phyloP scores from a whole-genome alignment of 2,113 vertebrate species.

The Burhinus bistriatus region DNA sequence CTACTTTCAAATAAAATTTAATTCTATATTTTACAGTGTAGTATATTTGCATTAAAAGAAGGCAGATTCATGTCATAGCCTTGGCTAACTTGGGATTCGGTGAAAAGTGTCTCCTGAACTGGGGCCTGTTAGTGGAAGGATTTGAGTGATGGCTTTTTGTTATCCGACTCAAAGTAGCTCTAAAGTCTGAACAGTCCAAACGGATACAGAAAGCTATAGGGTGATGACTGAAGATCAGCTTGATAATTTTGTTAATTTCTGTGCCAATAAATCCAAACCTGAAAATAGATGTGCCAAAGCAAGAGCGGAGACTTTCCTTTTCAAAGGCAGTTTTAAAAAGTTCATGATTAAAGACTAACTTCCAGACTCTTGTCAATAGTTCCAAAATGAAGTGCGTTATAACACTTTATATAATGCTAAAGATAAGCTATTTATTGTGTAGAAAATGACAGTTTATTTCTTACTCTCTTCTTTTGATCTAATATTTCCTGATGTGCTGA shows the following conservation, averaged over 20 bases:
- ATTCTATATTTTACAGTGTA: background rate
- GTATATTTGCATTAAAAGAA: background rate
- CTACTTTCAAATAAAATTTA: background rate
- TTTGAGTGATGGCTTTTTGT: background rate
- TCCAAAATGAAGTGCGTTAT: slow-evolving; percentile 36
- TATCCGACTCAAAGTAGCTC: background rate
- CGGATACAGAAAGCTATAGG: background rate
- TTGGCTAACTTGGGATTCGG: background rate
- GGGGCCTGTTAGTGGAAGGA: background rate
- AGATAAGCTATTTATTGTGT: slow-evolving; percentile 47
- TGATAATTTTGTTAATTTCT: slow-evolving; percentile 6
- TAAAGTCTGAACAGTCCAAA: background rate
- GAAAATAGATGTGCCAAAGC: background rate
- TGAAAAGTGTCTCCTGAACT: background rate
- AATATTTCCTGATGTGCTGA: background rate
- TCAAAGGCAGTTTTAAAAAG: background rate
- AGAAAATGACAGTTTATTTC: slow-evolving; percentile 32
- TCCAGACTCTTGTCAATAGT: slow-evolving; percentile 11
- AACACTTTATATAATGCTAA: slow-evolving; percentile 36
- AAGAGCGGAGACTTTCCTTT: background rate
- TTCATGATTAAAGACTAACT: slow-evolving; percentile 32
- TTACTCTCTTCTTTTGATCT: slow-evolving; percentile 29
- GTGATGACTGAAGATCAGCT: background rate
- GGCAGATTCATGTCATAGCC: background rate
- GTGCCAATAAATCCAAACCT: background rate